These are phyloP conservation scores for Meriones psammophilus DNA, from an alignment of 2,797 vertebrate genomes.

Conservation along the genomic window DNA sequence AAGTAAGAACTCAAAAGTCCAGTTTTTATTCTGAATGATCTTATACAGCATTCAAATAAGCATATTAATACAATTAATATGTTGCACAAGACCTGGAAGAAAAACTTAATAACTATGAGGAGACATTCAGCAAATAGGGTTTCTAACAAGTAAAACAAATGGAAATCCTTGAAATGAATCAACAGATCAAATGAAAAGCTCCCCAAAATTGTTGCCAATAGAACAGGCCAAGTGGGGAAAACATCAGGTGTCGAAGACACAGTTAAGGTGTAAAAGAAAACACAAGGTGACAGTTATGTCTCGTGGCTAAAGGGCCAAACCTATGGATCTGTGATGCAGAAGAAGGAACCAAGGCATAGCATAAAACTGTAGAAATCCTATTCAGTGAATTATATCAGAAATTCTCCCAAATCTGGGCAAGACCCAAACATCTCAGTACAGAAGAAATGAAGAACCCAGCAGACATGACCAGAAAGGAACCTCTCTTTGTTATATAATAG, in stretches of 20 bases:
- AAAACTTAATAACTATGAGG: not conserved
- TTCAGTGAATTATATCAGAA: not conserved
- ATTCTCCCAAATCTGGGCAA: not conserved
- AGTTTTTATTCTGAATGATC: not conserved
- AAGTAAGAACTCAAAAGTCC: not conserved
- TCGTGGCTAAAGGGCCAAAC: not conserved
- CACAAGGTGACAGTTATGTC: not conserved
- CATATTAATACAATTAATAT: not conserved
- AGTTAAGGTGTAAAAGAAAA: not conserved
- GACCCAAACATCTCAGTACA: not conserved
- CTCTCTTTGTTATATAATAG: not conserved
- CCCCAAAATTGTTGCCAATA: not conserved
- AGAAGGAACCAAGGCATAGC: not conserved
- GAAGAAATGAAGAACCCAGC: not conserved
- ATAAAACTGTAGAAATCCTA: not conserved
- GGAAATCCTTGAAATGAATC: not conserved
- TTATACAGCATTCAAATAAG: not conserved
- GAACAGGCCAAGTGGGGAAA: not conserved
- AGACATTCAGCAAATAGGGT: not conserved
- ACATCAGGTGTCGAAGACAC: not conserved
- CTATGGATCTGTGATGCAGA: not conserved
- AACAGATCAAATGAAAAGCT: not conserved
- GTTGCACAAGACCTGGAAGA: not conserved
- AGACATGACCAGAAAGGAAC: not conserved
- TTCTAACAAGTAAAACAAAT: not conserved